Base-by-base conservation (phyloP, 1,140 invertebrate genomes). In the Heliconius congener region DNA sequence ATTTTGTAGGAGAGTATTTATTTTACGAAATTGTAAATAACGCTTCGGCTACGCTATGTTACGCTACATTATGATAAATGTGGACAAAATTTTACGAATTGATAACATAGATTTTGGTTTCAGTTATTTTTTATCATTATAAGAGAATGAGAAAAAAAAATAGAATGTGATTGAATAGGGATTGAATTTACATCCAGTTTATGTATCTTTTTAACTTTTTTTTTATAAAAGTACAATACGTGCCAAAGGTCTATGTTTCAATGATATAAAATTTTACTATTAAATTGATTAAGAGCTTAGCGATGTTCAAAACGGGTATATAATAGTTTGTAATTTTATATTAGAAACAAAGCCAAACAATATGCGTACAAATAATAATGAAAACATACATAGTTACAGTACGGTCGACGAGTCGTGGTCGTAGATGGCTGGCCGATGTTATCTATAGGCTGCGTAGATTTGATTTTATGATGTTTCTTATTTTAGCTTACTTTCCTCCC, bases 261-360 rank as follows among this genome's bases (percentile, higher is more conserved):
- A 76, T 72, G 42, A 71, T 72, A 70, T 74, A 72, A 72, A 76
- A 77, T 76, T 71, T 70, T 55, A 52, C 50, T 71, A 74, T 60
- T 60, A 70, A 73, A 46, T 71, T 77, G 72, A 23, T 23, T 77
- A 46, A 72, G 75, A 82, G 81, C 81, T 82, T 82, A 82, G 81
- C 78, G 60, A 71, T 82, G 77, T 81, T 78, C 71, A 66, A 82
- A 79, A 82, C 81, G 81, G 81, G 81, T 82, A 82, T 79, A 76
- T 79, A 70, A 5, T 76, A 76, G 74, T 71, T 71, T 76, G 74
- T 76, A 76, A 76, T 70, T 76, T 76, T 70, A 76, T 76, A 76
- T 16, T 52, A 52, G 42, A 60, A 71, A 70, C n/a, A 70, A 37
- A 46, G 71, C 34, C 13, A 30, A 72, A 34, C 34, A 34, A 46